A percentile compares a stretch with the other conserved stretches of the same genome.
Conservation (phyloP, 2,113 vertebrate species). For the Phaethornis superciliosus region DNA sequence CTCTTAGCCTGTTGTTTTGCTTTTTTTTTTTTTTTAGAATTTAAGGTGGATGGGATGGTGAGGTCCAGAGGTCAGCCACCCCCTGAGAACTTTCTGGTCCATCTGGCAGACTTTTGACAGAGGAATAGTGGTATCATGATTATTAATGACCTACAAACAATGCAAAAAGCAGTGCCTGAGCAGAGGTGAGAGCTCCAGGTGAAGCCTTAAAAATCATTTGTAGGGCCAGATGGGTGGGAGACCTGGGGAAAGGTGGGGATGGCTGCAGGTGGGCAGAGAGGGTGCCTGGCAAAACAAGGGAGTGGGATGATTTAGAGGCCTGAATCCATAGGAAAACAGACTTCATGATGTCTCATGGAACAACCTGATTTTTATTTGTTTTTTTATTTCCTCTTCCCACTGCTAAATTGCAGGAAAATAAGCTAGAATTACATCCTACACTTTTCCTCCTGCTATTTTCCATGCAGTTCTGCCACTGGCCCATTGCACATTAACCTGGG, state of each 20-base stretch:
- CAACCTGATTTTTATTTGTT: neutral
- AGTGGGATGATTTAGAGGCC: neutral
- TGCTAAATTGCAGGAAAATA: conserved; percentile 41
- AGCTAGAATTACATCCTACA: conserved; percentile 38
- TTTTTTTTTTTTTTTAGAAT: neutral
- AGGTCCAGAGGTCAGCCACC: neutral
- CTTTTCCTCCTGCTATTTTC: conserved; percentile 61
- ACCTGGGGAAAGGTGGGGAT: neutral
- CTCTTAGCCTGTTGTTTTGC: no score
- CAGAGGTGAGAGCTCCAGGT: neutral
- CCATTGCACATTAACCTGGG: neutral
- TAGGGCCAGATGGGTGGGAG: neutral
- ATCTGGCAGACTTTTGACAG: neutral
- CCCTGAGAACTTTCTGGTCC: neutral
- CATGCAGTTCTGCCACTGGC: neutral
- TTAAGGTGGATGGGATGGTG: neutral
- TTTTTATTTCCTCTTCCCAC: neutral
- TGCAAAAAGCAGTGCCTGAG: neutral
- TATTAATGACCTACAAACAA: neutral
- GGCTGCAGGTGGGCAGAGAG: neutral
- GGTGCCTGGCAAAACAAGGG: neutral
- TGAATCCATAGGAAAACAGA: conserved; percentile 34
- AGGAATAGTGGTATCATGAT: neutral
- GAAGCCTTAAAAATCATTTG: neutral
- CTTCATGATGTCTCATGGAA: conserved; percentile 2